Conservation (phyloP, 2,797 vertebrate species). For the Onychomys arenicola region DNA sequence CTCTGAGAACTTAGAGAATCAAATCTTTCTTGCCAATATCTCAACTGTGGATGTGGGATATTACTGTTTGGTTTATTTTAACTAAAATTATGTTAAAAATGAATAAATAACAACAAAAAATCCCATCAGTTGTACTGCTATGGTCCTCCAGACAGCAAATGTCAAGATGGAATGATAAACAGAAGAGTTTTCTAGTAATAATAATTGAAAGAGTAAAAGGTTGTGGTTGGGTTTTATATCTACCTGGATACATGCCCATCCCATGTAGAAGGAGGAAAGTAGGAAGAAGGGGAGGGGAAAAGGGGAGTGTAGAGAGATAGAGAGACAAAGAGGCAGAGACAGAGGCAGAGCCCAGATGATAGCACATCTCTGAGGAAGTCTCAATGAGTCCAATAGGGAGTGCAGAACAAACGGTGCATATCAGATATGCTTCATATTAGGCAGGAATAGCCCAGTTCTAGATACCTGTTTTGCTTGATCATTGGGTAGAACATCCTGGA, state of each 20-base stretch:
- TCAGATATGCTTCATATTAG: background rate
- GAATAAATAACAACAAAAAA: background rate
- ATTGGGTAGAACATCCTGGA: background rate
- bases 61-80: slow-evolving; percentile 42
- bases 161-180: background rate
- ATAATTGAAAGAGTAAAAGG: background rate
- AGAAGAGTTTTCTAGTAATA: background rate
- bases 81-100: background rate
- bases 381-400: background rate
- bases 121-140: background rate
- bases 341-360: background rate
- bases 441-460: background rate
- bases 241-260: background rate
- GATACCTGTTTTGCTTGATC: background rate
- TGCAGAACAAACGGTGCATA: background rate
- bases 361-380: background rate
- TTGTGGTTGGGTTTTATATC: background rate
- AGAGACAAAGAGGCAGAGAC: background rate
- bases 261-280: background rate
- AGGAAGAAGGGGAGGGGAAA: background rate
- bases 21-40: background rate
- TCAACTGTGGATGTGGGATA: background rate
- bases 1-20: background rate
- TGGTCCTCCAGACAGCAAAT: background rate
- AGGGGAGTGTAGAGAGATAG: background rate